Evolutionary conservation across 2,888 invertebrate genomes (phyloP).

Genomic region (Diaperis boleti): DNA sequence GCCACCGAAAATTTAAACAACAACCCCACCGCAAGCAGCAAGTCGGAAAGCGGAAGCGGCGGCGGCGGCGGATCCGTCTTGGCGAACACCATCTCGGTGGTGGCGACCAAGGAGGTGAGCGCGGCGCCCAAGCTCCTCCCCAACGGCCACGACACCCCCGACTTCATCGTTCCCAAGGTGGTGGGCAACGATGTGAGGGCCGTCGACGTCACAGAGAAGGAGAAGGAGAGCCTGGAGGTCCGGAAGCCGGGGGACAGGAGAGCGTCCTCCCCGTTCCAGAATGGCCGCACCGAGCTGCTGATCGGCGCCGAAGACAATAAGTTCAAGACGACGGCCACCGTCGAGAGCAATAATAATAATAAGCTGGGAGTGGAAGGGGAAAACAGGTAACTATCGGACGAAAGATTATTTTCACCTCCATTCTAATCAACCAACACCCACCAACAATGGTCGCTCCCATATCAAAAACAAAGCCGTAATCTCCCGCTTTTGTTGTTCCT

Average conservation of each 20-base stretch:
- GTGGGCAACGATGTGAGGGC: conserved; percentile 60
- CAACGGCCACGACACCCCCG: conserved; percentile 54
- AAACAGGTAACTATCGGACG: conserved; percentile 71
- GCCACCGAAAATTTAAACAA: conserved; percentile 69
- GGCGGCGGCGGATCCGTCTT: conserved; percentile 54
- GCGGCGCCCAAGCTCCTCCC: conserved; percentile 56
- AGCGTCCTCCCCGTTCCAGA: conserved; percentile 73
- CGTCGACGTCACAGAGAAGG: too few species aligned
- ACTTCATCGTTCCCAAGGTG: conserved; percentile 44
- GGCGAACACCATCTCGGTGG: conserved; percentile 63
- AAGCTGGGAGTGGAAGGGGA: conserved; percentile 71
- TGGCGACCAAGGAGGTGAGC: conserved; percentile 63
- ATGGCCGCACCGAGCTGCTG: conserved; percentile 82
- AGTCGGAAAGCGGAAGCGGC: conserved; percentile 54
- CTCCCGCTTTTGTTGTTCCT: too few species aligned
- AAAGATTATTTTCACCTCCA: too few species aligned
- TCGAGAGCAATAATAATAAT: conserved; percentile 70
- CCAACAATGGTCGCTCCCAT: too few species aligned
- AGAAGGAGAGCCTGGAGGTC: conserved; percentile 64
- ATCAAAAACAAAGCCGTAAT: too few species aligned
- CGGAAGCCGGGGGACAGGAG: conserved; percentile 66
- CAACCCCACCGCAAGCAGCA: conserved; percentile 66
- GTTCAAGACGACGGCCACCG: conserved; percentile 72
- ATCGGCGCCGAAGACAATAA: conserved; percentile 76
- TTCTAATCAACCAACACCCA: too few species aligned